Evolutionary conservation across 2,888 invertebrate genomes (phyloP).

Genomic region (Eledone cirrhosa): DNA sequence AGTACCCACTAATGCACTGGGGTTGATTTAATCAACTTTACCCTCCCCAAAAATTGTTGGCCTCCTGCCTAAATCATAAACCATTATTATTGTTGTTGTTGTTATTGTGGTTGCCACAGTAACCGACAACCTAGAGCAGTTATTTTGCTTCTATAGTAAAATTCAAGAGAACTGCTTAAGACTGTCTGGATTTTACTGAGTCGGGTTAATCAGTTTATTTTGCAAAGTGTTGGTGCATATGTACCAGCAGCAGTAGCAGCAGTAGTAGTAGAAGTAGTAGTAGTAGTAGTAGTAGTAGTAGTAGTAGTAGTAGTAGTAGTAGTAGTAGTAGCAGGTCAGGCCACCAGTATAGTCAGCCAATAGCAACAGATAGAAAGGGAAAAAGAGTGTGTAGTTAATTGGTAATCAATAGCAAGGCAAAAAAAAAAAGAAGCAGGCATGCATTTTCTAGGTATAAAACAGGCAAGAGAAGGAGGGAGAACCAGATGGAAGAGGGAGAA

Average conservation of each 20-base stretch:
- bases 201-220: conserved; percentile 22
- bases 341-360: conserved; percentile 2
- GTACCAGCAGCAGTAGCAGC: neutral
- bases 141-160: no score
- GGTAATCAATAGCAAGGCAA: no score
- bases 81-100: no score
- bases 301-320: neutral
- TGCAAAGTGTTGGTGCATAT: conserved; percentile 8
- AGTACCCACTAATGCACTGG: no score
- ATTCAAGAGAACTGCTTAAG: no score
- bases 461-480: no score
- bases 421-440: neutral
- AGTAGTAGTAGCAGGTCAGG: neutral
- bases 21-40: no score
- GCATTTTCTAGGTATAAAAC: neutral
- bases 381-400: neutral
- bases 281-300: neutral
- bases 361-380: neutral
- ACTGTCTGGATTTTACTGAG: neutral
- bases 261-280: neutral
- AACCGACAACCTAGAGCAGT: no score
- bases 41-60: no score
- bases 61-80: no score
- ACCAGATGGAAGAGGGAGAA: no score
- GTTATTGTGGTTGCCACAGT: no score